Evolutionary conservation across 2,113 vertebrate species (phyloP), one percentile per base, ranked within the genome.

Genomic region (Ceratotherium simum): DNA sequence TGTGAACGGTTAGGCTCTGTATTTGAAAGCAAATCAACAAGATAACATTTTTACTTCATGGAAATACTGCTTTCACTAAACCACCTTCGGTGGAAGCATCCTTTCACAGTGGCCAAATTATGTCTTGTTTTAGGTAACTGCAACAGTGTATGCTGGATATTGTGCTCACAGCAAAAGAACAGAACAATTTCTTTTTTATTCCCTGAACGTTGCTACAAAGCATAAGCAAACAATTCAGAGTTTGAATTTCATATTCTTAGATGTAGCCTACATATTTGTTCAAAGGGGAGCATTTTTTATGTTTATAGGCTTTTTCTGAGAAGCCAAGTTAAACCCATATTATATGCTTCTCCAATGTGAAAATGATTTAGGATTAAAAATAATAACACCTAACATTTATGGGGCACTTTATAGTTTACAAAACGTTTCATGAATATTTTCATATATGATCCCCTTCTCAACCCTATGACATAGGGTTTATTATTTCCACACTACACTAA

Each of bases 211-310:
- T 91, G 17, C 5, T 58, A 76, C 33, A 93, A 85, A 83, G 14
- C 33, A 54, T 78, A 96, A 96, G 18, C 78, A 96, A 86, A 91
- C 3, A 91, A 79, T 89, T 89, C 46, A 78, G 56, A 48, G 48
- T 6, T 21, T 78, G 48, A 72, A 76, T 89, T 96, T 90, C 76
- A 48, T 42, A 76, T 83, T 79, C 36, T 75, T 95, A n/a, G 39
- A 70, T 69, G 10, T 80, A 54, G 58, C 33, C 14, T 82, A 36
- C 23, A 14, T 92, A 90, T 86, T 89, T 81, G n/a, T 95, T 81
- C 62, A 70, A 75, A 96, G 86, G 18, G 29, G 8, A 90, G 20
- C 12, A 56, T 48, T 36, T 91, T 54, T 51, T 85, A 46, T 27
- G 8, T 72, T 42, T 54, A 60, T 23, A 12, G 69, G 5, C 3